These are phyloP conservation scores for Drosophila acutilabella DNA, from an alignment of 2,888 invertebrate genomes.

Conservation along the genomic window DNA sequence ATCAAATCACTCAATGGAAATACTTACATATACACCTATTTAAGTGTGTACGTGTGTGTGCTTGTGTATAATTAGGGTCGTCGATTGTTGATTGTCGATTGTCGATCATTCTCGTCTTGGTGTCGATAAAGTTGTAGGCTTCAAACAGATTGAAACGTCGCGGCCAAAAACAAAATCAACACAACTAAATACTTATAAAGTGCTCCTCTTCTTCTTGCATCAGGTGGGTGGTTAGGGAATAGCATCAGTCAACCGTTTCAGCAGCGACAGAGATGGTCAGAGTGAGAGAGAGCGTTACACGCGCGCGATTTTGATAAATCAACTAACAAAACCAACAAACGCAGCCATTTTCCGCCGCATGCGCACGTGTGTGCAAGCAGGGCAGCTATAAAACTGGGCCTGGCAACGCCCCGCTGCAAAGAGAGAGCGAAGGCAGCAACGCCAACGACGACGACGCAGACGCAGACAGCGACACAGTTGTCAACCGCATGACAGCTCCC, in stretches of 20 bases:
- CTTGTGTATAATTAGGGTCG: slow-evolving; percentile 24
- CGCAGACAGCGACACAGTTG: slow-evolving; percentile 79
- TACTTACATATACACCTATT: neutral
- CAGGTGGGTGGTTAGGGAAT: neutral
- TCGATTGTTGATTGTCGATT: slow-evolving; percentile 44
- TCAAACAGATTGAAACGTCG: slow-evolving; percentile 79
- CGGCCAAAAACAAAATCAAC: slow-evolving; percentile 77
- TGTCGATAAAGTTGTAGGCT: slow-evolving; percentile 78
- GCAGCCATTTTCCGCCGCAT: slow-evolving; percentile 75
- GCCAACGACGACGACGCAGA: slow-evolving; percentile 41
- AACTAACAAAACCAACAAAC: slow-evolving; percentile 70
- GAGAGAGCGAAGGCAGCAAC: slow-evolving; percentile 17
- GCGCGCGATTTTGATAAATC: slow-evolving; percentile 64
- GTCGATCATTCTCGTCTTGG: slow-evolving; percentile 48
- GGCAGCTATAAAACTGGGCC: slow-evolving; percentile 17
- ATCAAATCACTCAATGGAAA: slow-evolving; percentile 4
- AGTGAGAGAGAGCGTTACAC: slow-evolving; percentile 24
- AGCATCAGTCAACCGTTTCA: slow-evolving; percentile 58
- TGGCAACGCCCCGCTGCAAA: slow-evolving; percentile 55
- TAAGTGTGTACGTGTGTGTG: neutral
- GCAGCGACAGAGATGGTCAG: slow-evolving; percentile 30
- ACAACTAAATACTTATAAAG: slow-evolving; percentile 66
- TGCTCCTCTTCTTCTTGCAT: neutral
- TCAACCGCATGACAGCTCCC: slow-evolving; percentile 80
- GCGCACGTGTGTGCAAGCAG: slow-evolving; percentile 48